Evolutionary conservation across 2,113 vertebrate species (phyloP).

Genomic region (Plectropomus leopardus): DNA sequence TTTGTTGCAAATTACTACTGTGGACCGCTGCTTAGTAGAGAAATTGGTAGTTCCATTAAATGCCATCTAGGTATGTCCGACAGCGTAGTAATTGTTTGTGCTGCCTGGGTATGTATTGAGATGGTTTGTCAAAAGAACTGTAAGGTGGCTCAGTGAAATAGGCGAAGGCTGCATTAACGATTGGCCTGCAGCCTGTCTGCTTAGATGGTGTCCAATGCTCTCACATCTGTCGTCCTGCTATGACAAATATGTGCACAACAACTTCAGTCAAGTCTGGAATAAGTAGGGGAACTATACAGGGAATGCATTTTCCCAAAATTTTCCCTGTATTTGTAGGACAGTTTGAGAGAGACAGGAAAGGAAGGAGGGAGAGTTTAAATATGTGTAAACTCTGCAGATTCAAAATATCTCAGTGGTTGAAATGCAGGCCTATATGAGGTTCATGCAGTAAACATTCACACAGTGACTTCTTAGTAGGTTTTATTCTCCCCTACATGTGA

Average conservation of each 20-base stretch:
- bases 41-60: slow-evolving; percentile 48
- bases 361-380: no score
- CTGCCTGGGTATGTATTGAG: slow-evolving; percentile 12
- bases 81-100: slow-evolving; percentile 55
- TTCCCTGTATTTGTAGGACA: no score
- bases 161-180: slow-evolving; percentile 20
- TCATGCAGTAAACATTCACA: no score
- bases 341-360: no score
- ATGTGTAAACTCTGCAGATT: no score
- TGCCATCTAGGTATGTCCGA: background rate
- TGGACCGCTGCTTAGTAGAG: slow-evolving; percentile 22
- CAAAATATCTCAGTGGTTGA: no score
- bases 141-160: slow-evolving; percentile 37
- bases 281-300: no score
- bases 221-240: slow-evolving; percentile 17
- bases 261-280: background rate
- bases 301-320: no score
- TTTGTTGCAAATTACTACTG: slow-evolving; percentile 43
- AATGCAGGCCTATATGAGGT: no score
- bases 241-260: slow-evolving; percentile 7
- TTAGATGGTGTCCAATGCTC: slow-evolving; percentile 28
- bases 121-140: slow-evolving; percentile 19
- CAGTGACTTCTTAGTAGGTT: no score
- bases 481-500: background rate
- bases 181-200: slow-evolving; percentile 20